Percentiles rank a stretch among this genome's conserved stretches.
phyloP scores from a whole-genome alignment of 2,113 vertebrate species.

The Dolichallabes microphthalmus region DNA sequence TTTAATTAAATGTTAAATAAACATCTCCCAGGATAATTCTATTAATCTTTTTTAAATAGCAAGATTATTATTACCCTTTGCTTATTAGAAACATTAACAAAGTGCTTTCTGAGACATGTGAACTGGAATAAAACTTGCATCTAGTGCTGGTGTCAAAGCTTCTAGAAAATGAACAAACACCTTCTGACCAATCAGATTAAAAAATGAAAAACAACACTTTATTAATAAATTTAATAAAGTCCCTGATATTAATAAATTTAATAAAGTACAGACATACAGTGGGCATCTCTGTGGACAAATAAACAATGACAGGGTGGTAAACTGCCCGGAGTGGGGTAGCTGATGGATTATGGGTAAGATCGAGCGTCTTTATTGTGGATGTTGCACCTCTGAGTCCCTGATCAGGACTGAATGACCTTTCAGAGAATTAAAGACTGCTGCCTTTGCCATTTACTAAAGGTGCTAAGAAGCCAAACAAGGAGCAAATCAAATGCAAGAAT shows the following conservation, averaged over 20 bases:
- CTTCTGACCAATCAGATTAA: neutral
- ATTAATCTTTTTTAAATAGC: neutral
- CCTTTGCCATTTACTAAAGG: conserved; percentile 14
- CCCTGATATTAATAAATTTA: no score
- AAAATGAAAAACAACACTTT: neutral
- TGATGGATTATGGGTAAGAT: neutral
- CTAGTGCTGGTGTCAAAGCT: neutral
- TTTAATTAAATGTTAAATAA: neutral
- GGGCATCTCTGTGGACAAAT: neutral
- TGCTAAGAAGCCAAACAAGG: neutral
- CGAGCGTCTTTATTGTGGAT: neutral
- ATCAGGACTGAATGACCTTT: conserved; percentile 40
- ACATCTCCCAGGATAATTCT: neutral
- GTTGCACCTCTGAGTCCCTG: conserved; percentile 10
- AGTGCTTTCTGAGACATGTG: neutral
- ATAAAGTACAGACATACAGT: neutral
- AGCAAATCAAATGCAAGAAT: conserved; percentile 34
- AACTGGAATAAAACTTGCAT: neutral
- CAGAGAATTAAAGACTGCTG: neutral
- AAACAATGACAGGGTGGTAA: neutral
- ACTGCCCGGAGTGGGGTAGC: neutral
- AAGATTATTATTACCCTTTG: neutral
- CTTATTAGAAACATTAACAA: neutral
- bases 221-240: neutral
- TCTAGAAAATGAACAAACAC: neutral